Base-by-base conservation (phyloP, 2,888 invertebrate species). In the Dynastes grantii region DNA sequence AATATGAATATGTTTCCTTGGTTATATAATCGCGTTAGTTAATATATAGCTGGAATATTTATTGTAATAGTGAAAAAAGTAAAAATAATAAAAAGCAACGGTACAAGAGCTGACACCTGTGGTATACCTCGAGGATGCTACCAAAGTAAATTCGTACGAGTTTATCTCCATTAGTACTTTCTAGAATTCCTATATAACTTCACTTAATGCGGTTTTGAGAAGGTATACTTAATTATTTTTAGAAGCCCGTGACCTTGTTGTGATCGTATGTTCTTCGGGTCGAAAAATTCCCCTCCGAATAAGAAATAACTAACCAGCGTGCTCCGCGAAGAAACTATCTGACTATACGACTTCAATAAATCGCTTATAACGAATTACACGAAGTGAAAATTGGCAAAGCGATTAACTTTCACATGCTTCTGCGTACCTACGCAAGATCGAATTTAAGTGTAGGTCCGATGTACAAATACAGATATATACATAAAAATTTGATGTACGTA, bases 391-490 rank as follows among this genome's bases (percentile, higher is more conserved):
- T 82, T 58, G 83, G 83, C 85, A 86, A 86, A 85, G 85, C 80
- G 83, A 85, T 82, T 85, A 84, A 86, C 86, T 87, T 86, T 87
- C 86, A 86, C 86, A 83, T 22, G 45, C 29, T 53, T n/a, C 68
- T 68, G 40, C 76, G 58, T 76, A 45, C 45, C 45, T 45, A 45
- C 45, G 45, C 45, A 45, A 45, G 45, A 45, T 45, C 45, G 11
- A 2, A 45, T 45, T 45, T 45, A 45, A 8, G 45, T 45, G 11
- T 45, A 11, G 45, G 11, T 45, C 8, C 45, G 8, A 45, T 11
- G 8, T 45, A 45, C 45, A 45, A 45, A 45, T 45, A 45, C n/a
- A 55, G 55, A 22, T 55, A 2, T 55, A 11, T 0, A 55, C 55
- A 3, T 55, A 55, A 55, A 55, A n/a, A 55, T 55, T 45, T 45